Percentiles rank a stretch among this genome's conserved stretches.
Evolutionary conservation across 2,888 invertebrate genomes (phyloP).

Genomic region (Zelleria hepariella): DNA sequence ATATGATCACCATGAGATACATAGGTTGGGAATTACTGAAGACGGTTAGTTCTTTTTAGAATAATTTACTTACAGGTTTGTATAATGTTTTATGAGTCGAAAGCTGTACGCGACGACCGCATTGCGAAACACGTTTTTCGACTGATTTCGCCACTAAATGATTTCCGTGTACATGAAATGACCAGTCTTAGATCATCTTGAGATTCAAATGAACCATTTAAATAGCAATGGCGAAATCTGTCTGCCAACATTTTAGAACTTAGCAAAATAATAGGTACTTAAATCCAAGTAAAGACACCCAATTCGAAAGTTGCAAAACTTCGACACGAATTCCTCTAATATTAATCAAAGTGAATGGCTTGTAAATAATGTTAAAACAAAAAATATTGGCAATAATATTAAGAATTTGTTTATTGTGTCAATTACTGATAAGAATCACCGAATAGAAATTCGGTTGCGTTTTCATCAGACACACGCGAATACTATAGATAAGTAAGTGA

Average conservation of each 20-base stretch:
- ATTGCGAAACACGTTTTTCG: neutral
- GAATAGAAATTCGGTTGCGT: too few relatives aligned
- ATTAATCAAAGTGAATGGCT: neutral
- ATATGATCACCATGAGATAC: neutral
- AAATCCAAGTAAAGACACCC: too few relatives aligned
- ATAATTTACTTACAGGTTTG: neutral
- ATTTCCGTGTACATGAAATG: neutral
- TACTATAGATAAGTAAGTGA: neutral
- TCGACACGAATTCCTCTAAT: neutral
- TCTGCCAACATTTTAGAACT: neutral
- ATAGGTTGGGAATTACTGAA: neutral
- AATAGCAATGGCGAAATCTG: neutral
- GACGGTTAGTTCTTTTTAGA: neutral
- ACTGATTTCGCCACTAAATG: neutral
- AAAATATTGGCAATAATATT: neutral
- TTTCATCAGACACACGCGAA: neutral
- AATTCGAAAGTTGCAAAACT: neutral
- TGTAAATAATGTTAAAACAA: neutral
- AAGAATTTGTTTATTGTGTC: neutral
- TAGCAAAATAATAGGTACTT: neutral
- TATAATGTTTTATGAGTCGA: neutral
- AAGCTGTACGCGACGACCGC: neutral
- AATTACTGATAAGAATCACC: neutral
- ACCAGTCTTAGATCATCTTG: neutral
- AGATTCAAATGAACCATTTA: neutral